phyloP scores from a whole-genome alignment of 2,797 vertebrate species.

The Falco novaeseelandiae region DNA sequence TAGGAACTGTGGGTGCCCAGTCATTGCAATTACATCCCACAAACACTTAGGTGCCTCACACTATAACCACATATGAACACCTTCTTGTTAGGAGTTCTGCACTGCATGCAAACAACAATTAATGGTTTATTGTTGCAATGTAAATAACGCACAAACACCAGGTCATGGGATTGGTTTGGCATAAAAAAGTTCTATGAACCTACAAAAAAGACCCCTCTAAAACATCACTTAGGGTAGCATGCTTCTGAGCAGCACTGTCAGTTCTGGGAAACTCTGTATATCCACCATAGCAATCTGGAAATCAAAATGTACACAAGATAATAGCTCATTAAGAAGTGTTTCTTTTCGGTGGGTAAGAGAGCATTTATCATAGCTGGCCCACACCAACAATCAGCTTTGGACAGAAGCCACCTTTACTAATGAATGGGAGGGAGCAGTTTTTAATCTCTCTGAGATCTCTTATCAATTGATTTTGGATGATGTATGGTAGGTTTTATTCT shows the following conservation, averaged over 20 bases:
- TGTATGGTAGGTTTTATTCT: conserved; percentile 60
- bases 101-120: not conserved
- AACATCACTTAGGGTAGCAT: not conserved
- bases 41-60: not conserved
- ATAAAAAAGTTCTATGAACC: not conserved
- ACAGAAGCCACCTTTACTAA: conserved; percentile 64
- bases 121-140: not conserved
- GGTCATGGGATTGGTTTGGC: not conserved
- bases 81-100: not conserved
- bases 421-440: conserved; percentile 57
- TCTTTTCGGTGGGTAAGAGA: conserved; percentile 31
- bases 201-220: not conserved
- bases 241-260: not conserved
- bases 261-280: not conserved
- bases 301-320: conserved; percentile 52
- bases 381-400: conserved; percentile 51
- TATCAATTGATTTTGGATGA: conserved; percentile 71
- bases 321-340: conserved; percentile 44
- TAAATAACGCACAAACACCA: not conserved
- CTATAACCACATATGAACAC: rapidly evolving
- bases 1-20: not conserved
- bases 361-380: conserved; percentile 63
- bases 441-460: conserved; percentile 64
- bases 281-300: conserved; percentile 10
- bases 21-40: not conserved